Percentiles rank a stretch among this genome's conserved stretches.
These are phyloP conservation scores for Heterotilapia buettikoferi DNA, from an alignment of 2,113 vertebrate species.

Conservation along the genomic window DNA sequence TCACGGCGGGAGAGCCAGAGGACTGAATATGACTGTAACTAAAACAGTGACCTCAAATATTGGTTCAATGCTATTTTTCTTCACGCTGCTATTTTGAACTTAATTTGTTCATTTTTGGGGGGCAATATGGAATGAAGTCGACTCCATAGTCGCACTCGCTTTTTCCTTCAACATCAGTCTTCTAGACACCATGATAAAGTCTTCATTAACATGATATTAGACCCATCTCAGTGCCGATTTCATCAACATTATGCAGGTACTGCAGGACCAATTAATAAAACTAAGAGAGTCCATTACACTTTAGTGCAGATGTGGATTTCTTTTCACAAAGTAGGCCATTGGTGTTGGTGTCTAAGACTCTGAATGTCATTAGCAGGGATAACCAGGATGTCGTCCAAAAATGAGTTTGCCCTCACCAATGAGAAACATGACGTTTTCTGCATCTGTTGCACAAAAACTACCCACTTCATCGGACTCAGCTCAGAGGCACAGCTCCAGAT, in stretches of 20 bases:
- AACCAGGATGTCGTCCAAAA: background rate
- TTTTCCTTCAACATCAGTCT: background rate
- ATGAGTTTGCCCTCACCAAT: background rate
- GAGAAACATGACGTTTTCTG: background rate
- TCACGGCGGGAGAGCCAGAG: background rate
- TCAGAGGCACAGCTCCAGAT: background rate
- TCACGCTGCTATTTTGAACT: background rate
- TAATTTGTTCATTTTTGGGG: background rate
- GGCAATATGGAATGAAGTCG: background rate
- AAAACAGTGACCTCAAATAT: background rate
- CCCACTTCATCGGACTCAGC: fast-evolving
- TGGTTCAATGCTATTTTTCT: background rate
- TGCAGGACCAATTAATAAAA: background rate
- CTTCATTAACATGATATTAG: background rate
- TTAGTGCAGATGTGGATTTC: background rate
- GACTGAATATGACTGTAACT: background rate
- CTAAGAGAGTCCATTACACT: background rate
- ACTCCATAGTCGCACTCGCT: fast-evolving
- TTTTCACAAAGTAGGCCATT: background rate
- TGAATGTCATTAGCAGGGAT: background rate
- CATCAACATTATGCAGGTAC: background rate
- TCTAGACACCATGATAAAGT: background rate
- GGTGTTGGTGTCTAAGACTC: background rate
- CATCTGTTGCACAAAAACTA: background rate
- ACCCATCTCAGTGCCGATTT: background rate